A percentile compares a stretch with the other conserved stretches of the same genome.
phyloP scores from a whole-genome alignment of 2,113 vertebrate species.

The Neodon shergylaensis region DNA sequence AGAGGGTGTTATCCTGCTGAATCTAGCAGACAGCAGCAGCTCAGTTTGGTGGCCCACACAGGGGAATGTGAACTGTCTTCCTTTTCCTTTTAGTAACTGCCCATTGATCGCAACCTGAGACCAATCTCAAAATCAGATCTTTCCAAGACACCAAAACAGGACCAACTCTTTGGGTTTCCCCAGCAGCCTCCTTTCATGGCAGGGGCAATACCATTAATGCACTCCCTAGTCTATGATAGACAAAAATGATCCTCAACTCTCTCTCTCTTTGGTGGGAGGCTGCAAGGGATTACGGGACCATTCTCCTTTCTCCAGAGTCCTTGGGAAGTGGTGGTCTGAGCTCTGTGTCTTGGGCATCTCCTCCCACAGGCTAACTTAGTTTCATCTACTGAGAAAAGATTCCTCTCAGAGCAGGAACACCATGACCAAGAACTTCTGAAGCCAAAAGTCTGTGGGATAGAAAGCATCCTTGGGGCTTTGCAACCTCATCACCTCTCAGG shows the following conservation, averaged over 20 bases:
- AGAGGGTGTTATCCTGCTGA: background rate
- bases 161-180: background rate
- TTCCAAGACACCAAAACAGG: background rate
- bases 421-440: background rate
- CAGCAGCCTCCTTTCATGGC: background rate
- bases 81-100: background rate
- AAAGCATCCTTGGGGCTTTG: background rate
- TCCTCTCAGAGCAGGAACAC: background rate
- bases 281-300: background rate
- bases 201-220: background rate
- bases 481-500: background rate
- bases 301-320: background rate
- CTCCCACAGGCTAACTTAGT: background rate
- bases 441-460: background rate
- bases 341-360: background rate
- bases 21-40: background rate
- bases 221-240: background rate
- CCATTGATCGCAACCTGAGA: background rate
- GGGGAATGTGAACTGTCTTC: rapidly evolving
- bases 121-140: background rate
- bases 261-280: background rate
- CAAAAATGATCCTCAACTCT: background rate
- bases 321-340: background rate
- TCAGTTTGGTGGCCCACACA: background rate
- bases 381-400: background rate